Conservation (phyloP, 2,113 vertebrate genomes). For the mouse (Mus musculus) region DNA sequence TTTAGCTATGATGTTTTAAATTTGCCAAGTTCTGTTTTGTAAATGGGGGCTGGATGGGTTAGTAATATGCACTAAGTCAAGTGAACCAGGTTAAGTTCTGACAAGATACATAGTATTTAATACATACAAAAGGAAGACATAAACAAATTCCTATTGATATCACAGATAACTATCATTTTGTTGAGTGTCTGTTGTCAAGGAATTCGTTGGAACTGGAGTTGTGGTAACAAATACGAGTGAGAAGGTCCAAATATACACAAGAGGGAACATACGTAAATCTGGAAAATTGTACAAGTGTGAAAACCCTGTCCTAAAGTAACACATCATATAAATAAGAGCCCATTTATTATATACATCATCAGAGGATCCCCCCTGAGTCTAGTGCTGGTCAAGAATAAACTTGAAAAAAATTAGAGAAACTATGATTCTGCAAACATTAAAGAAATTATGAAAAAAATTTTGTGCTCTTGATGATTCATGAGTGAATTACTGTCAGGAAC, state of each 20-base stretch:
- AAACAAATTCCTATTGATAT: neutral
- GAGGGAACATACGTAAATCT: neutral
- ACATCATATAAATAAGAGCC: neutral
- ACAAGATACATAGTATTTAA: neutral
- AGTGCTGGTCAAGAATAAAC: neutral
- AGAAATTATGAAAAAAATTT: neutral
- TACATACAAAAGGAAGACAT: neutral
- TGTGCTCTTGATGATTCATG: neutral
- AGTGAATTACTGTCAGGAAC: neutral
- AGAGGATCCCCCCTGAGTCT: neutral
- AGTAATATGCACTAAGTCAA: neutral
- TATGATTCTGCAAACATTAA: neutral
- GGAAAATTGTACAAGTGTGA: neutral
- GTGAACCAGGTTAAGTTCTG: neutral
- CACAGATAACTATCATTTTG: neutral
- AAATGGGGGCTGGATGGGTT: neutral
- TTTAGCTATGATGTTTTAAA: slow-evolving; percentile 12
- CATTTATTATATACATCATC: neutral
- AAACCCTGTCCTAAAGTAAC: neutral
- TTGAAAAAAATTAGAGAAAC: neutral
- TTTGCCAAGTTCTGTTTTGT: neutral
- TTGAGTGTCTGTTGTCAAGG: slow-evolving; percentile 15
- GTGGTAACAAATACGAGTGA: neutral
- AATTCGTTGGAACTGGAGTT: neutral
- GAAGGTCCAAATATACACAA: neutral